Evolutionary conservation across 2,797 vertebrate genomes (phyloP).

Genomic region (Cuniculus paca): DNA sequence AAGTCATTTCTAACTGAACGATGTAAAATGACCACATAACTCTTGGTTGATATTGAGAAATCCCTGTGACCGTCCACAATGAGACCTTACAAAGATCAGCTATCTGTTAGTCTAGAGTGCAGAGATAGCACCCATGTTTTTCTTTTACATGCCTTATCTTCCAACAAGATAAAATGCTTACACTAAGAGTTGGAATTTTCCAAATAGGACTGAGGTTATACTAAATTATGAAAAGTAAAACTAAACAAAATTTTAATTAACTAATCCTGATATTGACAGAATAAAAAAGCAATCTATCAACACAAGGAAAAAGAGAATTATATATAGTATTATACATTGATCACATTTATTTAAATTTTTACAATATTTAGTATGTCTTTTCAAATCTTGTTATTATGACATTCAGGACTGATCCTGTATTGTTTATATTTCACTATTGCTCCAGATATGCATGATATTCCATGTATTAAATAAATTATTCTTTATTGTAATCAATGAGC

Average conservation of each 20-base stretch:
- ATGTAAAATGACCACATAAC: neutral
- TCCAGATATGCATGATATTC: neutral
- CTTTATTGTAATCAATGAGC: neutral
- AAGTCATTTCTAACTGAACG: neutral
- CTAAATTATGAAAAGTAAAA: constrained; percentile 9
- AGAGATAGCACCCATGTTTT: neutral
- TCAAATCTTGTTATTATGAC: neutral
- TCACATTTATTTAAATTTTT: neutral
- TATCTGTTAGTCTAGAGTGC: neutral
- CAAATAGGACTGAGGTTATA: neutral
- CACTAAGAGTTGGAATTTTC: neutral
- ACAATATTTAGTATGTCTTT: neutral
- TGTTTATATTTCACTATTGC: neutral
- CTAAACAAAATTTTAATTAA: neutral
- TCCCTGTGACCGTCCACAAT: neutral
- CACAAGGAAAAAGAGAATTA: neutral
- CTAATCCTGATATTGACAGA: neutral
- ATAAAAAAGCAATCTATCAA: neutral
- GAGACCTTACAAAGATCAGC: neutral
- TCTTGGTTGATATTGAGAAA: neutral
- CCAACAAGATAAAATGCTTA: neutral
- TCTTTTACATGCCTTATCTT: neutral
- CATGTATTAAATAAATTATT: neutral
- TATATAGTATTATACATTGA: neutral
- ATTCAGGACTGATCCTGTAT: neutral